A percentile compares a stretch with the other conserved stretches of the same genome.
phyloP scores from a whole-genome alignment of 2,797 vertebrate species.

The Hapalemur alaotrensis region DNA sequence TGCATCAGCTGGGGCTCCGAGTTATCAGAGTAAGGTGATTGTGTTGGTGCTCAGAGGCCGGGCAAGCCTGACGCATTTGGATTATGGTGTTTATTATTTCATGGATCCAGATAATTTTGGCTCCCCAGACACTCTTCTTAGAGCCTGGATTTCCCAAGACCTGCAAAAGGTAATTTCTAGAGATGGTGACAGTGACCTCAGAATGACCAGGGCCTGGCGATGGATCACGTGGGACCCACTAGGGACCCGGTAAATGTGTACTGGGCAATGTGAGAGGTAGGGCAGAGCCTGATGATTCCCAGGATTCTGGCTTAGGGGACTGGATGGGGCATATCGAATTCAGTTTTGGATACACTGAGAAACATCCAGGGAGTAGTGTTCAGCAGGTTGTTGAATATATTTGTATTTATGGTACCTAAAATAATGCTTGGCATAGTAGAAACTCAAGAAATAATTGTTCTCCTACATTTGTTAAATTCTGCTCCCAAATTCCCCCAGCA shows the following conservation, averaged over 20 bases:
- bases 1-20: background rate
- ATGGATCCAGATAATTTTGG: background rate
- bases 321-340: background rate
- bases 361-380: background rate
- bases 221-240: background rate
- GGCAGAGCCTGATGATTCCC: background rate
- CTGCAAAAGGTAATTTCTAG: background rate
- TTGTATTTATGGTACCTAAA: constrained; percentile 8
- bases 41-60: background rate
- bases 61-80: background rate
- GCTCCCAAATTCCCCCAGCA: background rate
- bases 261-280: background rate
- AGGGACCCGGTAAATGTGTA: background rate
- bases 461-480: background rate
- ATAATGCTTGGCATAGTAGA: background rate
- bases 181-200: background rate
- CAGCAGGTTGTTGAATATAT: background rate
- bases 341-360: background rate
- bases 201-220: background rate
- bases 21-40: background rate
- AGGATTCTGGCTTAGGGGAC: background rate
- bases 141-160: background rate
- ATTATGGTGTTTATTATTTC: background rate
- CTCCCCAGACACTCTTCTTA: background rate
- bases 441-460: constrained; percentile 4